phyloP scores from a whole-genome alignment of 2,797 vertebrate species.

The Tenualosa thibaudeaui region DNA sequence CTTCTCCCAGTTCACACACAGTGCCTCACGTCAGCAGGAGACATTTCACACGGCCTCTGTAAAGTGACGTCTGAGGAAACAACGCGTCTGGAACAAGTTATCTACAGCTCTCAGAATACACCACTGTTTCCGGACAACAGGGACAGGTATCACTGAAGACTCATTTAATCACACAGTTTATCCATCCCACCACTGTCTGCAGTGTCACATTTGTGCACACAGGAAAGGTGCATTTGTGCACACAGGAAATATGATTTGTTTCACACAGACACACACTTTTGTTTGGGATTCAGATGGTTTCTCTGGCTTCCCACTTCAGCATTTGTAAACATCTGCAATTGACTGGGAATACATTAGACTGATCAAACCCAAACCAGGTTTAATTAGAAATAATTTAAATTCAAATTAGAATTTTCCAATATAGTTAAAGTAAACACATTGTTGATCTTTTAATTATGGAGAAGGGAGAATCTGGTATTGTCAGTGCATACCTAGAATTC shows the following conservation, averaged over 20 bases:
- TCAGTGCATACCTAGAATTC: too few relatives aligned
- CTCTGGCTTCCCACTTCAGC: background rate
- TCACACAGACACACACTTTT: background rate
- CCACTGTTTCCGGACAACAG: background rate
- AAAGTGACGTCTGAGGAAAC: background rate
- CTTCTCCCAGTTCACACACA: background rate
- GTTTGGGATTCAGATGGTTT: background rate
- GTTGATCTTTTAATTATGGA: too few relatives aligned
- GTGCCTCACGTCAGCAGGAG: background rate
- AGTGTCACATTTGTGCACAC: background rate
- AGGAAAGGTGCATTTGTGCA: background rate
- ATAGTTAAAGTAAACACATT: background rate
- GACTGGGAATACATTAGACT: background rate
- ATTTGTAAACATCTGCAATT: background rate
- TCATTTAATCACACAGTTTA: background rate
- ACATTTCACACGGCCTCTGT: background rate
- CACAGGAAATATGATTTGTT: constrained; percentile 18
- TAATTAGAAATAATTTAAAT: background rate
- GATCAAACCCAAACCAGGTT: background rate
- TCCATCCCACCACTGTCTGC: background rate
- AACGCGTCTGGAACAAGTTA: background rate
- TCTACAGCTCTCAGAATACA: background rate
- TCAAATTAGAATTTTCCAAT: background rate
- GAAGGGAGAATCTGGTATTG: too few relatives aligned
- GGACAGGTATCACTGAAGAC: background rate